Conservation (phyloP, 2,797 vertebrate species). For the Propithecus perrieri region DNA sequence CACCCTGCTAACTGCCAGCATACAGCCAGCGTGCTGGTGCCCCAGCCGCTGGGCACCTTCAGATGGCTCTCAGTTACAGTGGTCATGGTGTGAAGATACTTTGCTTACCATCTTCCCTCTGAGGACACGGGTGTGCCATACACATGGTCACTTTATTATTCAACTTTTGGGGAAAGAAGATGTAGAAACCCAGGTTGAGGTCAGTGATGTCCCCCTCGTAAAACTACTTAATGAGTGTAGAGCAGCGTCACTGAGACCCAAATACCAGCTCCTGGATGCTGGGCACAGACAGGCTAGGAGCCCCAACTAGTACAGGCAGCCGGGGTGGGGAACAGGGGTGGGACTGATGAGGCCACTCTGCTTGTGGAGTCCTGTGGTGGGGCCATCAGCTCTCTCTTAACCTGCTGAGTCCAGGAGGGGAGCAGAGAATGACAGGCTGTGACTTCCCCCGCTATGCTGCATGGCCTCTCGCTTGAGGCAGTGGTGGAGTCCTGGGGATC, state of each 20-base stretch:
- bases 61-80: accelerated
- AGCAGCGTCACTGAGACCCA: background rate
- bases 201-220: background rate
- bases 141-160: background rate
- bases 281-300: background rate
- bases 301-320: background rate
- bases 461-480: background rate
- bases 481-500: background rate
- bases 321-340: background rate
- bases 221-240: background rate
- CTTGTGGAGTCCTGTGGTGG: background rate
- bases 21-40: background rate
- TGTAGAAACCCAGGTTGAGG: background rate
- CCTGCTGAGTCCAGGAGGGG: background rate
- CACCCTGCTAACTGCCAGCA: background rate
- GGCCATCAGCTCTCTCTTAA: accelerated
- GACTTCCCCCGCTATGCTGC: background rate
- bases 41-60: background rate
- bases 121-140: accelerated
- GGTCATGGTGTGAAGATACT: accelerated
- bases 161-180: background rate
- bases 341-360: background rate
- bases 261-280: background rate
- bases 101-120: background rate
- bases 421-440: background rate